Evolutionary conservation across 2,797 vertebrate genomes (phyloP), one percentile per base, ranked within the genome.

Genomic region (Halcyon leucocephala): DNA sequence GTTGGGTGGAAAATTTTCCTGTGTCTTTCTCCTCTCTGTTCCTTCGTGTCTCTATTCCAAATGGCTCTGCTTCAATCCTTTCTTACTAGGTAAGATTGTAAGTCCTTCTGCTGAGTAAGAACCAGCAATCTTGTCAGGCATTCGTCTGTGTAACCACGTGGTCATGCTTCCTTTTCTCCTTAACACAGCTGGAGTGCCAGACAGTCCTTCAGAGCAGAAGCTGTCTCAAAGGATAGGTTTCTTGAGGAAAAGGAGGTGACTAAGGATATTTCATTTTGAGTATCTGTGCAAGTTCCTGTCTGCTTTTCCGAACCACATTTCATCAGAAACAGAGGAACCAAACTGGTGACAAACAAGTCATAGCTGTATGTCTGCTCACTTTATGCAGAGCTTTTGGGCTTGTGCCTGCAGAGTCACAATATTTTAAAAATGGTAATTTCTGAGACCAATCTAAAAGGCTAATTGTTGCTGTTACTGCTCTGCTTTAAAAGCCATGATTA

Each of bases 401-500:
- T 91, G 62, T 64, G 93, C 89, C 85, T 94, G 91, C 84, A 92
- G 94, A 84, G 91, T 95, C 91, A 95, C 91, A 73, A 60, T 69
- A 52, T 95, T 97, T 97, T 80, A 66, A 73, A 95, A 92, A 94
- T 60, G 89, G 66, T 82, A 88, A 94, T 94, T 96, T 95, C 90
- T 90, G 95, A 82, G 96, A 70, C 94, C 91, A 90, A 64, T 96
- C 87, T 91, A 95, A 93, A 94, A 82, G 94, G 91, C 93, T 96
- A 95, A 96, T 95, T 94, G 87, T 91, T 96, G 87, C 95, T 95
- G 96, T 89, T 95, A 89, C 85, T 90, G 91, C 95, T 96, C 87
- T 93, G 91, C 73, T 93, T 86, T 95, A 95, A 97, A 95, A 97
- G 82, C 89, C 87, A 39, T 88, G 90, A 96, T 96, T 94, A 95